Percentiles rank a stretch among this genome's conserved stretches.
Evolutionary conservation across 2,888 invertebrate genomes (phyloP).

Genomic region (Cremastinae sp.): DNA sequence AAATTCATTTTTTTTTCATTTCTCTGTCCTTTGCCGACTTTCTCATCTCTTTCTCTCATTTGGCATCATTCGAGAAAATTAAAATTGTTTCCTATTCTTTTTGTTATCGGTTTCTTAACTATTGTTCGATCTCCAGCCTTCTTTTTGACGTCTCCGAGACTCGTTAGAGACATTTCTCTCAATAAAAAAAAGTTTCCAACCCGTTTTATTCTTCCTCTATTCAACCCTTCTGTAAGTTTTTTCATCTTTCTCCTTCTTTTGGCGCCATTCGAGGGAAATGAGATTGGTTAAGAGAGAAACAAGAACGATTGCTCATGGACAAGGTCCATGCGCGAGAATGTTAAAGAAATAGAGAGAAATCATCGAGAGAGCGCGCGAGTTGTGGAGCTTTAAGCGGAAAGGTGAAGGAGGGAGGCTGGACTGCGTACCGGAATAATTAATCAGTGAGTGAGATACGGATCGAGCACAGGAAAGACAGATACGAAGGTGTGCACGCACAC

Average conservation of each 20-base stretch:
- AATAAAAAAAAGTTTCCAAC: background rate
- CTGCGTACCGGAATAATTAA: slow-evolving; percentile 64
- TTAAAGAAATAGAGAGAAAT: slow-evolving; percentile 1
- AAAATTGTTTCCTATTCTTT: too few species aligned
- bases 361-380: slow-evolving; percentile 6
- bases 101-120: too few species aligned
- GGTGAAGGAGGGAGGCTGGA: slow-evolving; percentile 29
- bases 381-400: background rate
- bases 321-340: background rate
- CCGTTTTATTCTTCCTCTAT: background rate
- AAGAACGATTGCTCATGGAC: slow-evolving; percentile 52
- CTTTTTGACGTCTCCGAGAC: slow-evolving; percentile 15
- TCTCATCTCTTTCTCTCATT: too few species aligned
- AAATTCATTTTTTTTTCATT: too few species aligned
- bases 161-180: too few species aligned
- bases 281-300: slow-evolving; percentile 35
- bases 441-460: slow-evolving; percentile 62
- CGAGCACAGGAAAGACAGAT: slow-evolving; percentile 28
- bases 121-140: too few species aligned
- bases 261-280: slow-evolving; percentile 27
- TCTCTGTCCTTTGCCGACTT: too few species aligned
- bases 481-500: slow-evolving; percentile 22
- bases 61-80: too few species aligned
- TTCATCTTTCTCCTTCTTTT: slow-evolving; percentile 17
- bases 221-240: background rate